A percentile compares a stretch with the other conserved stretches of the same genome.
Evolutionary conservation across 2,113 vertebrate genomes (phyloP).

Genomic region (Ahaetulla prasina): DNA sequence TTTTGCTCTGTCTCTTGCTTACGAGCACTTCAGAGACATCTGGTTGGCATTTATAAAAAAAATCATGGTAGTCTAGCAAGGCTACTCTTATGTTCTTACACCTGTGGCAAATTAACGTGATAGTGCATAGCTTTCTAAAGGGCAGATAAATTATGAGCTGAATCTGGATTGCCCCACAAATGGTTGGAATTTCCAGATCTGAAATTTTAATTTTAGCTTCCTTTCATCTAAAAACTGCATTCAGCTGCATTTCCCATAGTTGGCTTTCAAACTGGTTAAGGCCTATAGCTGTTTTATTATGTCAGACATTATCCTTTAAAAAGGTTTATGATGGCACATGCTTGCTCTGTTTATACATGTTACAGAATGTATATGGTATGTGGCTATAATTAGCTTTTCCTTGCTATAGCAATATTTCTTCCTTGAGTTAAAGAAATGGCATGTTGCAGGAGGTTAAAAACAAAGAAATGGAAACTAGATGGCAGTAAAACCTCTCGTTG

Average conservation of each 20-base stretch:
- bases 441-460: not conserved
- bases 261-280: not conserved
- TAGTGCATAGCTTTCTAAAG: not conserved
- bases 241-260: slow-evolving; percentile 4
- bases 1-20: not conserved
- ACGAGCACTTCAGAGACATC: not conserved
- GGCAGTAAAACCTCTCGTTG: slow-evolving; percentile 43
- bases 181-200: not conserved
- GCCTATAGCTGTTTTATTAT: not conserved
- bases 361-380: not conserved
- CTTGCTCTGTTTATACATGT: slow-evolving; percentile 7
- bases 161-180: not conserved
- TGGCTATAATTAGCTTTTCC: not conserved
- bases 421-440: not conserved
- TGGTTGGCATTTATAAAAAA: not conserved
- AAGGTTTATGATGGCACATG: not conserved
- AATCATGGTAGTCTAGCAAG: not conserved
- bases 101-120: not conserved
- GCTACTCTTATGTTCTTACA: not conserved
- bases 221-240: not conserved
- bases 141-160: not conserved
- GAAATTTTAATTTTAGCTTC: not conserved
- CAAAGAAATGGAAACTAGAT: slow-evolving; percentile 62
- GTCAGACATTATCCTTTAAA: slow-evolving; percentile 7
- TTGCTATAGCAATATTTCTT: not conserved